These are phyloP conservation scores for Herminia tarsipennalis DNA, from an alignment of 2,888 invertebrate genomes.

Conservation along the genomic window DNA sequence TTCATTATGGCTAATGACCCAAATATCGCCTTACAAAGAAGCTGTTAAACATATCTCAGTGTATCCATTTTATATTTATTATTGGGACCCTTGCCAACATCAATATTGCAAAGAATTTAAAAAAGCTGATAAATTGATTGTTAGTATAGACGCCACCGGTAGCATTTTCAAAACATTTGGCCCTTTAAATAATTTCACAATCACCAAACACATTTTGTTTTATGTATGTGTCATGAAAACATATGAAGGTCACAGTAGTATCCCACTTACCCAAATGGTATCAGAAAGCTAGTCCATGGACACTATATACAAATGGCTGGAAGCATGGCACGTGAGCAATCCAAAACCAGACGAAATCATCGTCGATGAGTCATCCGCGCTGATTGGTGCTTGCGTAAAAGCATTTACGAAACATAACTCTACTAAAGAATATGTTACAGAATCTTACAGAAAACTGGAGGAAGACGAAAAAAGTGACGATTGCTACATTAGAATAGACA, in stretches of 20 bases:
- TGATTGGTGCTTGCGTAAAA: slow-evolving; percentile 25
- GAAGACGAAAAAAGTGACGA: slow-evolving; percentile 14
- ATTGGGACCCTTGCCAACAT: slow-evolving; percentile 26
- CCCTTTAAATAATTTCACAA: slow-evolving; percentile 9
- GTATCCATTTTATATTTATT: slow-evolving; percentile 25
- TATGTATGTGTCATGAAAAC: slow-evolving; percentile 23
- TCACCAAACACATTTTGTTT: slow-evolving; percentile 24
- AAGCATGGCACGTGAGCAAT: slow-evolving; percentile 17
- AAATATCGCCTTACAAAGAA: slow-evolving; percentile 22
- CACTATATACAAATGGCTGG: slow-evolving; percentile 21
- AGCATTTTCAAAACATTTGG: slow-evolving; percentile 26
- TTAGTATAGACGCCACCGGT: slow-evolving; percentile 29
- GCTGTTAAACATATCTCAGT: slow-evolving; percentile 22
- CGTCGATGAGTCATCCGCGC: slow-evolving; percentile 25
- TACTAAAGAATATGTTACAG: slow-evolving; percentile 23
- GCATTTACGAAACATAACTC: slow-evolving; percentile 24
- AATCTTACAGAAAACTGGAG: slow-evolving; percentile 21
- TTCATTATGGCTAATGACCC: slow-evolving; percentile 29
- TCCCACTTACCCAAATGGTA: slow-evolving; percentile 25
- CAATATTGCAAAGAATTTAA: slow-evolving; percentile 22
- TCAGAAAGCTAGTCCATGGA: slow-evolving; percentile 26
- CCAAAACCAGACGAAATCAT: slow-evolving; percentile 20
- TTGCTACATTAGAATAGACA: slow-evolving; percentile 25
- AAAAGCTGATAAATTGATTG: slow-evolving; percentile 17
- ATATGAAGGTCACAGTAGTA: slow-evolving; percentile 13